Percentiles rank a stretch among this genome's conserved stretches.
These are phyloP conservation scores for Arizona elegans DNA, from an alignment of 2,113 vertebrate genomes.

Conservation along the genomic window DNA sequence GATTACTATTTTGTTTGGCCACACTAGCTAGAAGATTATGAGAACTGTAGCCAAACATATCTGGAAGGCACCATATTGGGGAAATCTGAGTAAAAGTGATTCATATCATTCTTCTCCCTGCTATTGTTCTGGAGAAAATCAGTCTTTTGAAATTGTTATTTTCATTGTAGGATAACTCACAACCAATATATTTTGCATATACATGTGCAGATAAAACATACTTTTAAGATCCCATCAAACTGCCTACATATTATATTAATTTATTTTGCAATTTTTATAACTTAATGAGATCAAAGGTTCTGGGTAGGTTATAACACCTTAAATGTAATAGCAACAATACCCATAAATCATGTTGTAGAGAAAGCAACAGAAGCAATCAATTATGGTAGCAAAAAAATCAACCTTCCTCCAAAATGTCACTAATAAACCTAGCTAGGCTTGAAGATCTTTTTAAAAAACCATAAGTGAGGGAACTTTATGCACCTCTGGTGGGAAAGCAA, in stretches of 20 bases:
- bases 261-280: background rate
- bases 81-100: background rate
- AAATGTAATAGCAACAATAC: background rate
- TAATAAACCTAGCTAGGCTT: background rate
- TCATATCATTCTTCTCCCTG: background rate
- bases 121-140: background rate
- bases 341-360: background rate
- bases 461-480: background rate
- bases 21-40: background rate
- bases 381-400: background rate
- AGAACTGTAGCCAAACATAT: background rate
- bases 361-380: background rate
- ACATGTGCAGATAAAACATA: background rate
- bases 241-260: background rate
- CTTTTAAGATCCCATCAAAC: background rate
- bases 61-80: background rate
- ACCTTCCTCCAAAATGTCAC: background rate
- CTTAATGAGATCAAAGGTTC: background rate
- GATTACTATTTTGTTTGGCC: background rate
- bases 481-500: background rate
- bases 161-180: background rate
- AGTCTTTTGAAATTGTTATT: background rate
- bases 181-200: background rate
- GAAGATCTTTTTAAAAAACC: background rate
- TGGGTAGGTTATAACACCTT: background rate